Conservation (phyloP, 2,888 invertebrate genomes). For the Mylabris sibirica region DNA sequence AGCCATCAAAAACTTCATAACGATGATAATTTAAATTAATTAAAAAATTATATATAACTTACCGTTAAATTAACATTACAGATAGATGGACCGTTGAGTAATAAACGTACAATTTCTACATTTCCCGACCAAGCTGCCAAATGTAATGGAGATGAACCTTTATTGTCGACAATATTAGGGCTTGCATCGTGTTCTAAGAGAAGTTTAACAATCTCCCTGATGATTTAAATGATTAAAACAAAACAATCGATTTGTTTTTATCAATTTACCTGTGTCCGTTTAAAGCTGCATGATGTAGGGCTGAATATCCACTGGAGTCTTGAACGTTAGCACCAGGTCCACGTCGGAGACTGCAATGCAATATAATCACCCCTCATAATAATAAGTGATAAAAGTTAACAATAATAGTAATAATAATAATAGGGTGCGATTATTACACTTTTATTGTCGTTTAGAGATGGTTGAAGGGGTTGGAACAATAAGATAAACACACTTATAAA, state of each 20-base stretch:
- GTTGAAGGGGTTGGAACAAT: not conserved
- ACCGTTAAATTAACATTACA: constrained; percentile 88
- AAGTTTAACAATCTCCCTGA: constrained; percentile 85
- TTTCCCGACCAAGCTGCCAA: constrained; percentile 95
- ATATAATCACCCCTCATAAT: not conserved
- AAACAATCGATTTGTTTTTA: not conserved
- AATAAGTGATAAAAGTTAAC: constrained; percentile 21
- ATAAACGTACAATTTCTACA: constrained; percentile 83
- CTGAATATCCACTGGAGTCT: constrained; percentile 92
- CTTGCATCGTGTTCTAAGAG: constrained; percentile 87
- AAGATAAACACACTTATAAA: not conserved
- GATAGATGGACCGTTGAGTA: constrained; percentile 81
- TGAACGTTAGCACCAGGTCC: constrained; percentile 92
- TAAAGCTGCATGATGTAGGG: constrained; percentile 91
- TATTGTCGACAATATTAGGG: constrained; percentile 86
- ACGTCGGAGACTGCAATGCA: constrained; percentile 77
- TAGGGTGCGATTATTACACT: constrained; percentile 44
- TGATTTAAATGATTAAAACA: constrained; percentile 30
- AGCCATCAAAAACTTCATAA: not conserved
- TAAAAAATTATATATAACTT: constrained; percentile 52
- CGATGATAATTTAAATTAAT: too few relatives aligned
- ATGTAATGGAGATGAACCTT: constrained; percentile 92
- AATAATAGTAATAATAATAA: constrained; percentile 42
- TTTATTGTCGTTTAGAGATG: constrained; percentile 36
- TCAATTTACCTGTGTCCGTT: constrained; percentile 84